A percentile compares a stretch with the other conserved stretches of the same genome.
These are phyloP conservation scores for Panurus biarmicus DNA, from an alignment of 2,113 vertebrate genomes.

Conservation along the genomic window DNA sequence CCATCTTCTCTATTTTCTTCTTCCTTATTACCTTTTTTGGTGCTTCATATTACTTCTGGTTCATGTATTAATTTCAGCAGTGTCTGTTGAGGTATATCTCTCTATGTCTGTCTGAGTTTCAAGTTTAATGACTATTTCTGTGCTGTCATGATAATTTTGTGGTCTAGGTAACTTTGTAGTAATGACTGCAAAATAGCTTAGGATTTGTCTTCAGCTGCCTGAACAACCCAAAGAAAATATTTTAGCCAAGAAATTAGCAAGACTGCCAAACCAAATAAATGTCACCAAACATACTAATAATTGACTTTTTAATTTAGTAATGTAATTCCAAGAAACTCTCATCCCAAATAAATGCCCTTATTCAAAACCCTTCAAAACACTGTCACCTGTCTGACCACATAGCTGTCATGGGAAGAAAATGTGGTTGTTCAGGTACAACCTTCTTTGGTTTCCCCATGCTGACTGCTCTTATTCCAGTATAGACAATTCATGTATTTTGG, in stretches of 20 bases:
- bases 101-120: neutral
- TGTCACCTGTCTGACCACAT: neutral
- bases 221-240: neutral
- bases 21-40: neutral
- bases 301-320: neutral
- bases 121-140: neutral
- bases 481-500: neutral
- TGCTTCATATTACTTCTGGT: neutral
- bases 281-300: neutral
- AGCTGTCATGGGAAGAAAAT: neutral
- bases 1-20: neutral
- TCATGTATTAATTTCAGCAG: neutral
- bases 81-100: neutral
- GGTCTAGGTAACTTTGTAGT: neutral
- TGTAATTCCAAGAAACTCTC: neutral
- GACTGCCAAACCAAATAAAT: neutral
- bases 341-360: neutral
- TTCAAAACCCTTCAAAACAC: neutral
- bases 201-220: neutral
- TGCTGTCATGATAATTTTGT: neutral
- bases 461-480: neutral
- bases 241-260: neutral
- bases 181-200: neutral
- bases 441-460: neutral
- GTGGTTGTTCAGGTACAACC: neutral